Conservation (phyloP, 2,888 invertebrate species). For the Helicoverpa assulta region DNA sequence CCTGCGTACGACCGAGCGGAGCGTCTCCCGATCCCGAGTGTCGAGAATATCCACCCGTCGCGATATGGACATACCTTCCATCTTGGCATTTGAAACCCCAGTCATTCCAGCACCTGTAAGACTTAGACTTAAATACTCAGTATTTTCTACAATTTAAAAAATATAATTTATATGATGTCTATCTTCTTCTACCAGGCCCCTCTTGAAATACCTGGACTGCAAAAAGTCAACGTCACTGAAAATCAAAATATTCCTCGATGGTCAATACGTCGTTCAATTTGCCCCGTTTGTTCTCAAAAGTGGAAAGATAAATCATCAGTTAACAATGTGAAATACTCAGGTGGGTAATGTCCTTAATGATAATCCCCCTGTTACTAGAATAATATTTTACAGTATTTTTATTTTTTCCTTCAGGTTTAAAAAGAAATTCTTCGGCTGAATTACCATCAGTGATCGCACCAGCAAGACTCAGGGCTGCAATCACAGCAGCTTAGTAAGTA, state of each 20-base stretch:
- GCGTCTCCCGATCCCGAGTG: conserved; percentile 75
- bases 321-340: conserved; percentile 81
- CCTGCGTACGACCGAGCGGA: conserved; percentile 82
- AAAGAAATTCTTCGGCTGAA: conserved; percentile 79
- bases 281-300: conserved; percentile 87
- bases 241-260: conserved; percentile 77
- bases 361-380: neutral
- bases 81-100: conserved; percentile 80
- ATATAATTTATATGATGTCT: neutral
- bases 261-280: conserved; percentile 85
- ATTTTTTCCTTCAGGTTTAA: conserved; percentile 74
- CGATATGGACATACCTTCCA: conserved; percentile 87
- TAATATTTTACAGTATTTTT: neutral
- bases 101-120: conserved; percentile 73
- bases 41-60: conserved; percentile 84
- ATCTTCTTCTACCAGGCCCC: conserved; percentile 65
- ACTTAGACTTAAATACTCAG: too few relatives aligned
- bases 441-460: conserved; percentile 84
- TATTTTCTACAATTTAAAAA: neutral
- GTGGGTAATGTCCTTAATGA: conserved; percentile 61
- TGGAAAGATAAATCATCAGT: conserved; percentile 84
- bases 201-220: conserved; percentile 79
- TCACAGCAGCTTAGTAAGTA: conserved; percentile 81
- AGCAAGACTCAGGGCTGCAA: conserved; percentile 80
- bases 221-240: conserved; percentile 62